These are phyloP conservation scores for Delphinapterus leucas DNA, from an alignment of 2,113 vertebrate species.

Conservation along the genomic window DNA sequence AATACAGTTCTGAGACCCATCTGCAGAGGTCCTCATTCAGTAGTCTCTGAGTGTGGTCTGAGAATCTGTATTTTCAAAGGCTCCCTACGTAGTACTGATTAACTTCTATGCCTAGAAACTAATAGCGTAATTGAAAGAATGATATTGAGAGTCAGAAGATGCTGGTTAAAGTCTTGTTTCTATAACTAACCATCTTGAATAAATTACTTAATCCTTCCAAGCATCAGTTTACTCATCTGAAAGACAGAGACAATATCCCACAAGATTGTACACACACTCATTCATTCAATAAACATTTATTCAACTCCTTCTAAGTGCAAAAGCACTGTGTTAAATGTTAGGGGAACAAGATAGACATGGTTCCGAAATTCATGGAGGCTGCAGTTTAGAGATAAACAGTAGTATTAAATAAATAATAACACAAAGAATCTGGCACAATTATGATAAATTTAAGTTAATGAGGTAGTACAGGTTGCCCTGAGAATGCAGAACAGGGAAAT, in stretches of 20 bases:
- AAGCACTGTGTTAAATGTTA: slow-evolving; percentile 33
- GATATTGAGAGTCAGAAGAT: background rate
- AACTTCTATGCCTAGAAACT: background rate
- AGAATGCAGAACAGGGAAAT: slow-evolving; percentile 27
- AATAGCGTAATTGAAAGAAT: background rate
- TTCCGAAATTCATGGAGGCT: background rate
- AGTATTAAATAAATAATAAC: slow-evolving; percentile 17
- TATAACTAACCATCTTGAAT: background rate
- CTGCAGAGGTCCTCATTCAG: background rate
- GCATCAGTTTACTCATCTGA: slow-evolving; percentile 35
- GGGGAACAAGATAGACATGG: background rate
- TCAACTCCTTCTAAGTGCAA: slow-evolving; percentile 18
- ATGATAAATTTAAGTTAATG: slow-evolving; percentile 14
- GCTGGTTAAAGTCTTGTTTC: slow-evolving; percentile 22
- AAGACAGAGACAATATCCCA: background rate
- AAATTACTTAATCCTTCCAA: slow-evolving; percentile 40
- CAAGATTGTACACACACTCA: background rate
- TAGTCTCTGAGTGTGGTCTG: background rate
- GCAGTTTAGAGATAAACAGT: background rate
- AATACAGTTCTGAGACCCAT: background rate
- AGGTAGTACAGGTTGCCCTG: background rate
- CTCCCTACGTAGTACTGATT: background rate
- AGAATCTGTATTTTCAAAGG: slow-evolving; percentile 31
- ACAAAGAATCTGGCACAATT: slow-evolving; percentile 23
- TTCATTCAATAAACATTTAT: slow-evolving; percentile 31